A percentile compares a stretch with the other conserved stretches of the same genome.
These are phyloP conservation scores for Drosophila serrata DNA, from an alignment of 1,140 invertebrate species.

Conservation along the genomic window DNA sequence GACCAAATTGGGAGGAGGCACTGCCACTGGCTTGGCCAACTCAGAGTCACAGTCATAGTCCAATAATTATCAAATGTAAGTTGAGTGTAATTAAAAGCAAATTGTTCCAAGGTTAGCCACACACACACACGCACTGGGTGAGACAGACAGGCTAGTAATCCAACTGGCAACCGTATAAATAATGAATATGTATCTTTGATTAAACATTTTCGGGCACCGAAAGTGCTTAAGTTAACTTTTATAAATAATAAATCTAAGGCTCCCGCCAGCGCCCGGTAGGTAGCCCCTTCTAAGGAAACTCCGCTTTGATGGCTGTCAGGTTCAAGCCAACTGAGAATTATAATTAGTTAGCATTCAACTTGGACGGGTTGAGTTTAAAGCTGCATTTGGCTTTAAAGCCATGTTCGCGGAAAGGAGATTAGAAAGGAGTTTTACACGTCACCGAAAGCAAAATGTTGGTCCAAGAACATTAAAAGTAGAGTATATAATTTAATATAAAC, in stretches of 20 bases:
- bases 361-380: slow-evolving; percentile 11
- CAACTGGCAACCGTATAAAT: slow-evolving; percentile 52
- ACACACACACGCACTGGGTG: not conserved
- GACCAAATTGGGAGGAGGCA: slow-evolving; percentile 31
- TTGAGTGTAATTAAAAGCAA: slow-evolving; percentile 64
- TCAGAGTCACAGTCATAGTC: slow-evolving; percentile 62
- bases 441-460: not conserved
- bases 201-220: slow-evolving; percentile 44
- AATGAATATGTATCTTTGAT: slow-evolving; percentile 61
- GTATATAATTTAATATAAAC: not conserved
- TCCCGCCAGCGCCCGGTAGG: not conserved
- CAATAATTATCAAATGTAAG: slow-evolving; percentile 72
- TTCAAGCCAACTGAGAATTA: slow-evolving; percentile 33
- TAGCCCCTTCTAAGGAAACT: slow-evolving; percentile 11
- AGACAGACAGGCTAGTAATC: slow-evolving; percentile 1
- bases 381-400: not conserved
- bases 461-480: fast-evolving
- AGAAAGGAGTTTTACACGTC: slow-evolving; percentile 3
- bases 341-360: slow-evolving; percentile 31
- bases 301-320: slow-evolving; percentile 44
- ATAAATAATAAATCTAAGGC: slow-evolving; percentile 64
- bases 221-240: slow-evolving; percentile 38
- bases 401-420: not conserved
- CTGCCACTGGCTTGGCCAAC: slow-evolving; percentile 6
- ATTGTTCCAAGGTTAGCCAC: slow-evolving; percentile 54